phyloP scores from a whole-genome alignment of 2,888 invertebrate species.

The Mesopsocus fuscifrons region DNA sequence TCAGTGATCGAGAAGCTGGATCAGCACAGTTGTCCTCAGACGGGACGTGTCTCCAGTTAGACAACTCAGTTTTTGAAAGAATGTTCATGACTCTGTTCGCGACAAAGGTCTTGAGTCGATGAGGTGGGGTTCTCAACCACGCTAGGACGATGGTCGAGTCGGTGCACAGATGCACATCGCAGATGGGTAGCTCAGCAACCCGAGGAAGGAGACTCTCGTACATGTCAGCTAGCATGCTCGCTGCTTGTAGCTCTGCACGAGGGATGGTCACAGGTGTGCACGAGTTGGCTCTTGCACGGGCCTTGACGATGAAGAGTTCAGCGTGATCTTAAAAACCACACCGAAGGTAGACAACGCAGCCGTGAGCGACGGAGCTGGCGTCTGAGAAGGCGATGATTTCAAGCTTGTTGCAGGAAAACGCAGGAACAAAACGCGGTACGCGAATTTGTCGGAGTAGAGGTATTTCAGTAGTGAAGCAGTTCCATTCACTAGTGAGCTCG shows the following conservation, averaged over 20 bases:
- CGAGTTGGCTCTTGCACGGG: conserved; percentile 16
- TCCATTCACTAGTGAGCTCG: neutral
- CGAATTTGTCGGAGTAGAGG: neutral
- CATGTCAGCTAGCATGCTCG: conserved; percentile 15
- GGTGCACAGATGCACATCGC: conserved; percentile 10
- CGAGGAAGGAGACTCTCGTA: conserved; percentile 11
- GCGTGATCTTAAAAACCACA: too few relatives aligned
- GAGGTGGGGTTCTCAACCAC: conserved; percentile 16
- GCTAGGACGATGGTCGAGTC: conserved; percentile 18
- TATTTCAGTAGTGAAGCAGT: neutral
- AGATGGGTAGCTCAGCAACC: neutral
- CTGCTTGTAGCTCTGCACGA: conserved; percentile 15
- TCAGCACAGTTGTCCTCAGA: conserved; percentile 18
- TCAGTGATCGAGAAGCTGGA: conserved; percentile 16
- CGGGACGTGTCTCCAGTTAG: conserved; percentile 17
- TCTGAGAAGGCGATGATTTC: neutral
- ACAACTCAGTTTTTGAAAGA: conserved; percentile 12
- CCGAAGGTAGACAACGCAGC: conserved; percentile 8
- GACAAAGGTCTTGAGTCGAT: conserved; percentile 18
- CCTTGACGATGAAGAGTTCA: too few relatives aligned
- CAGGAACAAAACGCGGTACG: neutral
- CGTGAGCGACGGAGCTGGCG: neutral
- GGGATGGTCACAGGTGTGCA: conserved; percentile 14
- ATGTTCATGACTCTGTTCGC: conserved; percentile 17
- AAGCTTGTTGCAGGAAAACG: neutral